Conservation (phyloP, 2,113 vertebrate genomes). For the Otis tarda region DNA sequence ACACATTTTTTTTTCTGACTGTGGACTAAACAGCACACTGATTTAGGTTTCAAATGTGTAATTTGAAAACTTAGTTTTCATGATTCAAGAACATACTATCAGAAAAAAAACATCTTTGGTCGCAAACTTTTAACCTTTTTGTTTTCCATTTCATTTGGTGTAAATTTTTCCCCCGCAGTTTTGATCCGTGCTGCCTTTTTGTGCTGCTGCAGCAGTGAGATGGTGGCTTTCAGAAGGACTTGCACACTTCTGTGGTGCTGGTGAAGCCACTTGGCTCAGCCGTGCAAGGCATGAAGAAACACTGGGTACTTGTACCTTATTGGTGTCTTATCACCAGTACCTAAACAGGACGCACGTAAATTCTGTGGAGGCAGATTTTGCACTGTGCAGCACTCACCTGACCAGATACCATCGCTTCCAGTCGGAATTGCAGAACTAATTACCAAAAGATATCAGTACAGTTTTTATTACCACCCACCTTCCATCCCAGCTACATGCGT, state of each 20-base stretch:
- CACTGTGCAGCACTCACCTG: not conserved
- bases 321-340: not conserved
- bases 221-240: not conserved
- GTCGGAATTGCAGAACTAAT: not conserved
- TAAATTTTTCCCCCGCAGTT: not conserved
- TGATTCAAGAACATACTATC: not conserved
- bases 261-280: not conserved
- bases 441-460: not conserved
- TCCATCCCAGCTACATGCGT: not conserved
- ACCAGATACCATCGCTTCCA: not conserved
- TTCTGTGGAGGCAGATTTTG: not conserved
- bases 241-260: not conserved
- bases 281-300: not conserved
- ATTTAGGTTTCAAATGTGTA: not conserved
- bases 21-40: no score
- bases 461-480: not conserved
- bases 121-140: not conserved
- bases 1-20: not conserved
- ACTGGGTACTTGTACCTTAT: not conserved
- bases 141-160: not conserved
- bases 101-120: not conserved
- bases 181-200: not conserved
- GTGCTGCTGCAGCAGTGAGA: not conserved
- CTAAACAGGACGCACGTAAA: not conserved
- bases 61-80: not conserved